Evolutionary conservation across 1,140 invertebrate species (phyloP), one percentile per base, ranked within the genome.

Genomic region (Drosophila auraria): DNA sequence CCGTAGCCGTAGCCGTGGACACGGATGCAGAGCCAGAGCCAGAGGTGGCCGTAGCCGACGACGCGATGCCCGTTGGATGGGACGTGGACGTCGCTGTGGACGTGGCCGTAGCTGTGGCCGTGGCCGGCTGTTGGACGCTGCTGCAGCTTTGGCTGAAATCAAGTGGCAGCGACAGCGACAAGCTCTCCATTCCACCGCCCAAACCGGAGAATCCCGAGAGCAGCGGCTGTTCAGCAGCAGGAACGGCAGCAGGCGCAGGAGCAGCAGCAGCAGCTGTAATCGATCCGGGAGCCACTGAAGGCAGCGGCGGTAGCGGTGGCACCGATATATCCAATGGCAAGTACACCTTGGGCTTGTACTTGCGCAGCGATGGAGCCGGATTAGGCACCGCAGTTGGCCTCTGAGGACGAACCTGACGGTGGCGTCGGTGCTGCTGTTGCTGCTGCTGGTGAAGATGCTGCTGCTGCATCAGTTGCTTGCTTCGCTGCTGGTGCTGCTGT

Each of bases 381-480:
- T 75, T 58, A 7, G 59, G 25, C 57, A 11, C 30, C 11, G 78
- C 42, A 51, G 77, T 25, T 51, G 51, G 83, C 9, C 59, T 30
- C 33, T 71, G 82, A 23, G 77, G 68, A 38, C 80, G 71, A 11
- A 74, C 63, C 47, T 83, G 83, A 38, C 83, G 81, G 14, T 75
- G 62, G 15, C 83, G 86, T 61, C 86, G 53, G 15, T 77, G 51
- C 6, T 71, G 80, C 14, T 59, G 72, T 0, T 62, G 69, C 9
- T 74, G 73, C 6, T 64, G 71, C 2, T 56, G 72, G 14, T 78
- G 20, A 20, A 20, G 20, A 20, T 20, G 57, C 23, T 69, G 75
- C 14, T 78, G 53, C 36, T 62, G 49, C 47, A 36, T 38, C 93
- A 23, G 93, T 93, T 44, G 94, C 92, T 40, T 74, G 70, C 47